phyloP scores from a whole-genome alignment of 2,888 invertebrate species.

The Caenorhabditis panamensis region DNA sequence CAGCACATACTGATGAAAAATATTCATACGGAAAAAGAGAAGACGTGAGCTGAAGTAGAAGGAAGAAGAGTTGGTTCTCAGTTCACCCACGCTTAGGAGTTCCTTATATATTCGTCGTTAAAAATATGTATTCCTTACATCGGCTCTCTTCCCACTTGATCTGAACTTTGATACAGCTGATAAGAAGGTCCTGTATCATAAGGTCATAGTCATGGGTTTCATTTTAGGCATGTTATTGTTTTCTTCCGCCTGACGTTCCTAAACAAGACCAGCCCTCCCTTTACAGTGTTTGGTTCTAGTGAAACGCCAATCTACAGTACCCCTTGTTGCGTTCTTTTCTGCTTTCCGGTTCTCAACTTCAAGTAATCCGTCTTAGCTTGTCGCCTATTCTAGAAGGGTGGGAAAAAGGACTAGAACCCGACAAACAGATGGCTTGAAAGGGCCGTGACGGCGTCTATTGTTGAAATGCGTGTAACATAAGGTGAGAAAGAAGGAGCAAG shows the following conservation, averaged over 20 bases:
- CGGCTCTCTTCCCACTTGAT: conserved; percentile 4
- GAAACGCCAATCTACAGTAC: conserved; percentile 2
- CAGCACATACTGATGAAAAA: conserved; percentile 39
- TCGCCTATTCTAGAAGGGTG: neutral
- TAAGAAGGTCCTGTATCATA: conserved; percentile 35
- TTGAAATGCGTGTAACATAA: neutral
- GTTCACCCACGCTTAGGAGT: conserved; percentile 42
- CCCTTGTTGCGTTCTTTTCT: neutral
- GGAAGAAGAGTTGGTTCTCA: conserved; percentile 2
- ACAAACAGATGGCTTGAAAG: neutral
- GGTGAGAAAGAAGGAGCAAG: conserved; percentile 8
- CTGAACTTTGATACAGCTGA: conserved; percentile 48
- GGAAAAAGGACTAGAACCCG: neutral
- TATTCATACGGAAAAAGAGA: conserved; percentile 42
- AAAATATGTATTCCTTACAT: conserved; percentile 32
- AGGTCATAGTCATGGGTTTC: conserved; percentile 14
- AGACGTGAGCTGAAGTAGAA: conserved; percentile 9
- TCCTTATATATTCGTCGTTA: conserved; percentile 41
- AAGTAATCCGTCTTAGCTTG: neutral
- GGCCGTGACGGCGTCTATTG: neutral
- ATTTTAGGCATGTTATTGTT: conserved; percentile 41
- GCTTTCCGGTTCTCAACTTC: neutral
- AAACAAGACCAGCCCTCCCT: neutral
- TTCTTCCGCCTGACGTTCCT: conserved; percentile 8
- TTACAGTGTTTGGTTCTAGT: neutral